Conservation (phyloP, 2,113 vertebrate species). For the Orientallactaga bullata region DNA sequence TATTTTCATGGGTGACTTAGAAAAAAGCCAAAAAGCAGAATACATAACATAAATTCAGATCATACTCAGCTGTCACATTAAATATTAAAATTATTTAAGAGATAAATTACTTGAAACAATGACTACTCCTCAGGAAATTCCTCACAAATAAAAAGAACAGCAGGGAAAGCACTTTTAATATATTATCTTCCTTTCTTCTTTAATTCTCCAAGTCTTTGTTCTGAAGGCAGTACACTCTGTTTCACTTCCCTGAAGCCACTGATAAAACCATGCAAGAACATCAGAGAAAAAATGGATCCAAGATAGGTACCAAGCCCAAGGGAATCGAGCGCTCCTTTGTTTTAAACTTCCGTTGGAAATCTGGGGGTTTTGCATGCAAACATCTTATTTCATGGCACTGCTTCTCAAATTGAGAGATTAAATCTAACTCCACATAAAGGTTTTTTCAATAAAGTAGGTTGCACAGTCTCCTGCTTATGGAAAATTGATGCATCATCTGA, state of each 20-base stretch:
- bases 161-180: constrained; percentile 85
- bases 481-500: constrained; percentile 91
- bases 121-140: constrained; percentile 80
- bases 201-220: constrained; percentile 88
- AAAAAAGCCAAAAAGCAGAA: neutral
- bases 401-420: constrained; percentile 92
- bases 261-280: constrained; percentile 91
- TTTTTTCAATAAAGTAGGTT: constrained; percentile 90
- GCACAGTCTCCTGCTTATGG: constrained; percentile 88
- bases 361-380: constrained; percentile 91
- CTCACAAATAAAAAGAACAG: constrained; percentile 83
- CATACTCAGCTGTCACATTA: constrained; percentile 69
- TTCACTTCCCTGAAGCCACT: constrained; percentile 90
- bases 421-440: constrained; percentile 87
- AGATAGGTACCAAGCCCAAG: constrained; percentile 90
- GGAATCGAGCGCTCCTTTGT: constrained; percentile 88
- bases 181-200: constrained; percentile 83
- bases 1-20: neutral
- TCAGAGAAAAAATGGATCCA: constrained; percentile 89
- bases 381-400: constrained; percentile 92
- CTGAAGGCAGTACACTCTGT: constrained; percentile 87
- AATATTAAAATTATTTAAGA: constrained; percentile 81
- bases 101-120: constrained; percentile 83
- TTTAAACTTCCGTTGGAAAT: constrained; percentile 91
- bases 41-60: constrained; percentile 24